Base-by-base conservation (phyloP, 2,888 invertebrate genomes). In the Leptinotarsa peninsularis region DNA sequence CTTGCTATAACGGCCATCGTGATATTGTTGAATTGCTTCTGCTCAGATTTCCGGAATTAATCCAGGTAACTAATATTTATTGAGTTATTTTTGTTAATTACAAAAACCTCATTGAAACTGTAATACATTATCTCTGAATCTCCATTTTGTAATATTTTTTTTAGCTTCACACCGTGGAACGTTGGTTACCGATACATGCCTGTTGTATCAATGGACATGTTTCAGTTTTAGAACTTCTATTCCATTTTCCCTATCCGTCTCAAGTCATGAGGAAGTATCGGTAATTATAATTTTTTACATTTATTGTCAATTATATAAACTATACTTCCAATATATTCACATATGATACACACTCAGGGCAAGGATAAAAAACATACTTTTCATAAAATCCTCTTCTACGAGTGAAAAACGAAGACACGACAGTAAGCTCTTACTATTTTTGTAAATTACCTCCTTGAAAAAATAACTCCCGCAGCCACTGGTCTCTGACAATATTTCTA, bases 161-260 rank as follows among this genome's bases (percentile, higher is more conserved):
- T 76, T 89, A 94, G 91, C 93, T 94, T 89, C 92, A 94, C 80
- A 98, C 98, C 0, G 96, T 97, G 0, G 98, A 98, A 87, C 93
- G 94, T 83, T 96, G 97, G 95, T 89, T 97, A 77, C 98, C 98
- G 0, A 90, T 98, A 27, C 98, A 98, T 89, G 97, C 97, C 10
- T 96, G 97, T 60, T 94, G 95, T 78, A 95, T 97, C 84, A 96
- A 96, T 83, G 97, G 96, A 0, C 96, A 97, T 87, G 90, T 93
- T 43, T 86, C 92, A 15, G 89, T 97, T 50, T 91, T 98, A 73
- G 94, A 95, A 74, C 88, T 95, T 72, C 90, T 99, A 15, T 91
- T 98, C 15, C 92, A 93, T 82, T 95, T 93, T 87, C 91, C 93
- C 0, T 98, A 98, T 89, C 96, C 98, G 0, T 90, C 92, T 49